Evolutionary conservation across 1,140 invertebrate genomes (phyloP).

Genomic region (Apis laboriosa): DNA sequence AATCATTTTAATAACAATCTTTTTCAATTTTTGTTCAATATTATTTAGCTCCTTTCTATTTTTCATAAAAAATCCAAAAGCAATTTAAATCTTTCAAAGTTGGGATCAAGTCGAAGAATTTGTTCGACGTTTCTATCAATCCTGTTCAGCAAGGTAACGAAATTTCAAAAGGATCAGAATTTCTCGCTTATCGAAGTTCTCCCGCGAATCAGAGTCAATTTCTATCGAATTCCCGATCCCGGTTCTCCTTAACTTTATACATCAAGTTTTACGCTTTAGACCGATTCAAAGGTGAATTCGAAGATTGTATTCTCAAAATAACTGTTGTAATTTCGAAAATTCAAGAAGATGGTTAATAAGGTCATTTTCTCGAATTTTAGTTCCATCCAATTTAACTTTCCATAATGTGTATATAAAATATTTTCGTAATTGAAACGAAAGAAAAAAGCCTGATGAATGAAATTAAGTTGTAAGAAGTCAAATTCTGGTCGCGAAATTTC

Average conservation of each 20-base stretch:
- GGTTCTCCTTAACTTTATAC: background rate
- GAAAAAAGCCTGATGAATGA: background rate
- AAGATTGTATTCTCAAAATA: background rate
- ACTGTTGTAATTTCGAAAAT: background rate
- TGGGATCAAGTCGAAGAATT: no score
- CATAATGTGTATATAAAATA: background rate
- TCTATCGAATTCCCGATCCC: background rate
- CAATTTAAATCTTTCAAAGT: background rate
- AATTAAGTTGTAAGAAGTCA: background rate
- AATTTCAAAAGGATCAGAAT: constrained; percentile 5
- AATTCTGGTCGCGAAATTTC: constrained; percentile 12
- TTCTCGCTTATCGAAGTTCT: background rate
- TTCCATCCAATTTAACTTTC: background rate
- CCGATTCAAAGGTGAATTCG: no score
- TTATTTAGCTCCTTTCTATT: no score
- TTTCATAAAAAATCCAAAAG: background rate
- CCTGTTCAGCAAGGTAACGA: background rate
- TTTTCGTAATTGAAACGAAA: background rate
- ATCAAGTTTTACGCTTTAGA: background rate
- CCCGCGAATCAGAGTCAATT: background rate
- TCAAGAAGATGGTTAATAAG: background rate
- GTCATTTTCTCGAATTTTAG: background rate
- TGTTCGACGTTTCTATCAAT: background rate
- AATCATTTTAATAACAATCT: background rate
- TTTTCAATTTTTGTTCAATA: background rate